Percentiles rank a stretch among this genome's conserved stretches.
Evolutionary conservation across 2,888 invertebrate genomes (phyloP).

Genomic region (Aphodius granarius): DNA sequence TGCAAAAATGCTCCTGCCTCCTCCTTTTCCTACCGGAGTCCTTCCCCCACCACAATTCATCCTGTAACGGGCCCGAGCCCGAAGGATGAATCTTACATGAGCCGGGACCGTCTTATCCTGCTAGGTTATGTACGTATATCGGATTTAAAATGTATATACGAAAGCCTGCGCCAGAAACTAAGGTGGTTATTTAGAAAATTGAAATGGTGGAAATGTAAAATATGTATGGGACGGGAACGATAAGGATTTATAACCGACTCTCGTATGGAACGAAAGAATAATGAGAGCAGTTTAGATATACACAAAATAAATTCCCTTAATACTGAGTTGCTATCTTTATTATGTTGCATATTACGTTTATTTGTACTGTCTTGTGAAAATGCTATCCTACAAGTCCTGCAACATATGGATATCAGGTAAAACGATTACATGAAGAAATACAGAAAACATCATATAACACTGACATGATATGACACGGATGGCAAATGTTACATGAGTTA

Average conservation of each 20-base stretch:
- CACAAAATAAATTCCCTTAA: no score
- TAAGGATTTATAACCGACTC: not conserved
- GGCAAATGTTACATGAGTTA: no score
- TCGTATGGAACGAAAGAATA: not conserved
- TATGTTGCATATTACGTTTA: no score
- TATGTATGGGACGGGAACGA: not conserved
- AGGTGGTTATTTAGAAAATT: constrained; percentile 13
- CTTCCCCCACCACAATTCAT: not conserved
- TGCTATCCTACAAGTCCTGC: no score
- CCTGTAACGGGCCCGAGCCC: constrained; percentile 5
- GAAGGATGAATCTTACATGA: constrained; percentile 7
- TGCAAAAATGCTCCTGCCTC: constrained; percentile 39
- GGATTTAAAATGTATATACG: constrained; percentile 12
- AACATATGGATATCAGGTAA: no score
- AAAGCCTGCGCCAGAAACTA: not conserved
- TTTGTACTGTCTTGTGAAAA: no score
- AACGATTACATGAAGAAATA: no score
- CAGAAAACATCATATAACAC: no score
- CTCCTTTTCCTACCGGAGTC: not conserved
- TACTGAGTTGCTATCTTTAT: no score
- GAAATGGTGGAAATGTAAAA: constrained; percentile 12
- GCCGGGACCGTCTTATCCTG: not conserved
- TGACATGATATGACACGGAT: no score
- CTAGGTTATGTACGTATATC: constrained; percentile 14
- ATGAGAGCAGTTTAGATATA: not conserved